Evolutionary conservation across 2,113 vertebrate genomes (phyloP).

Genomic region (Amphiprion percula): DNA sequence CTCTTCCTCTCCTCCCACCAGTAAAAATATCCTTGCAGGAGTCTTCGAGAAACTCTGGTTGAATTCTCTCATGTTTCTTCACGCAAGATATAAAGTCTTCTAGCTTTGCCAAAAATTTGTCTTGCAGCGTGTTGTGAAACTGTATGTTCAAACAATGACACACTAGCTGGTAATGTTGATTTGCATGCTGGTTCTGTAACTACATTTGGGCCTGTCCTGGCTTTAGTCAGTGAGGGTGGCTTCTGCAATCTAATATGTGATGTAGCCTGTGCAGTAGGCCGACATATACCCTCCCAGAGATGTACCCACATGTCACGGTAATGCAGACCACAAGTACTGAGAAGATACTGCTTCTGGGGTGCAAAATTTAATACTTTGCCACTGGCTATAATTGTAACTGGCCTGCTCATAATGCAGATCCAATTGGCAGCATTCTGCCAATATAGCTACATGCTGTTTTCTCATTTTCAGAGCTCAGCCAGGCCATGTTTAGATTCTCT

Average conservation of each 20-base stretch:
- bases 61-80: neutral
- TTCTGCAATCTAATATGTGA: neutral
- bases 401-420: too few species aligned
- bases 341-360: too few species aligned
- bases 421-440: too few species aligned
- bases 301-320: too few species aligned
- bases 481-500: too few species aligned
- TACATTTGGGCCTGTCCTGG: neutral
- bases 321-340: too few species aligned
- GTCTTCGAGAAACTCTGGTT: neutral
- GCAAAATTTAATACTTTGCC: too few species aligned
- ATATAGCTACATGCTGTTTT: too few species aligned
- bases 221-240: neutral
- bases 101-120: neutral
- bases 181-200: neutral
- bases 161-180: neutral
- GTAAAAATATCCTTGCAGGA: conserved; percentile 1
- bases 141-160: neutral
- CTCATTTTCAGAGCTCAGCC: too few species aligned
- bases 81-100: neutral
- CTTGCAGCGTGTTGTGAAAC: too few species aligned
- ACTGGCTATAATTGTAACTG: too few species aligned
- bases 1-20: neutral
- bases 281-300: too few species aligned
- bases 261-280: neutral